Evolutionary conservation across 2,888 invertebrate species (phyloP), one percentile per base, ranked within the genome.

Genomic region (Elegia similella): DNA sequence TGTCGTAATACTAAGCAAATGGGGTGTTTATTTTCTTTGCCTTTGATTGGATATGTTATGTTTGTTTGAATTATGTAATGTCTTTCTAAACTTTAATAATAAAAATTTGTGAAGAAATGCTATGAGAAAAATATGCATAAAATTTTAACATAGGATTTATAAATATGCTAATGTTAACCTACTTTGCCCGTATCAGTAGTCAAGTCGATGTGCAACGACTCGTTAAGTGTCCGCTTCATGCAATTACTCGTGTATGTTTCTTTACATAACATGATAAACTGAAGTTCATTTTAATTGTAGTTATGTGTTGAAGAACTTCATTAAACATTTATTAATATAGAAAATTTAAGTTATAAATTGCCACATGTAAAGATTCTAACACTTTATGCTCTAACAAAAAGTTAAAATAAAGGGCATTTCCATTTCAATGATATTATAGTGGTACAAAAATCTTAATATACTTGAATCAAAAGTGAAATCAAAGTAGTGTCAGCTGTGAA

Each of bases 391-490:
- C n/a, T n/a, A n/a, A n/a, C n/a, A n/a, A n/a, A 23, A 23, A 23
- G 2, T 23, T 5, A 23, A 23, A 23, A 23, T 23, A 23, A 23
- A 23, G 5, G 5, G 23, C 23, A 23, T 23, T 23, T 23, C 23
- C 23, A 23, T 23, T 23, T 23, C 34, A 8, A 16, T 50, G 16
- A 34, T 16, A 10, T 15, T 10, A 12, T 12, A 16, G 34, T n/a
- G n/a, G n/a, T n/a, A n/a, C n/a, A 34, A 32, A 34, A 1, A 42
- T 32, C 42, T 50, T 7, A 47, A 53, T 55, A 48, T 47, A 48
- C 47, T 69, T 65, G 69, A 78, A 76, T 80, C 74, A 77, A 86
- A 88, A 88, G 89, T 88, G 90, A 89, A 90, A 90, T 82, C 84
- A 78, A 75, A 65, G 78, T 70, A 70, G 77, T 79, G 77, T 78